Base-by-base conservation (phyloP, 2,113 vertebrate species). In the Apus apus region DNA sequence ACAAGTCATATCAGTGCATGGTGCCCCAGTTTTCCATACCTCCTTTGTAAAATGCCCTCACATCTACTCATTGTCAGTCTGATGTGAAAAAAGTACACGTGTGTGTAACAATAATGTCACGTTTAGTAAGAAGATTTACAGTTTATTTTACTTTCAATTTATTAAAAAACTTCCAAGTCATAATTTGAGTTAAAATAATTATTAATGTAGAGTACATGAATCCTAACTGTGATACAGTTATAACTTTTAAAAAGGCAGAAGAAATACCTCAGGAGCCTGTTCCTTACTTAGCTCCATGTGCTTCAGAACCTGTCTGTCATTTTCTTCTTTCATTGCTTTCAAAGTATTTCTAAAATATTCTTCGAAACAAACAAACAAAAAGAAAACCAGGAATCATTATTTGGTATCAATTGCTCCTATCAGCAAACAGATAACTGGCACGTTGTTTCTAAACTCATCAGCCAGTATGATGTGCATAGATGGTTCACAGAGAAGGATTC, bases 261-360 rank as follows among this genome's bases (percentile, higher is more conserved):
- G 19, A 67, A 87, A 94, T 97, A 99, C 98, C 98, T 98, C 91
- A 61, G 92, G 73, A 20, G 98, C 98, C 78, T 97, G 92, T 61
- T 98, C 97, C 79, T 97, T 98, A 61, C 90, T 97, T 64, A 97
- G 91, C 45, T 98, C 85, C 71, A 97, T 62, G 57, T 97, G 92
- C 61, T 65, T 61, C 74, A 97, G 95, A 76, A 97, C 88, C 64
- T 96, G 92, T 86, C 57, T 96, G 89, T 94, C 94, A 60, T 97
- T 97, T 97, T 93, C 97, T 81, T 97, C 97, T 90, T 90, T 96
- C 30, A 95, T 18, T 61, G 87, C 93, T 78, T 98, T 94, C 79
- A 98, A 91, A 92, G 96, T 95, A 81, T 96, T 80, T 78, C 72
- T 96, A 60, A 98, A 98, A 66, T 96, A 86, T 81, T 97, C 98